These are phyloP conservation scores for Crotalus viridis DNA, from an alignment of 2,113 vertebrate species.

Conservation along the genomic window DNA sequence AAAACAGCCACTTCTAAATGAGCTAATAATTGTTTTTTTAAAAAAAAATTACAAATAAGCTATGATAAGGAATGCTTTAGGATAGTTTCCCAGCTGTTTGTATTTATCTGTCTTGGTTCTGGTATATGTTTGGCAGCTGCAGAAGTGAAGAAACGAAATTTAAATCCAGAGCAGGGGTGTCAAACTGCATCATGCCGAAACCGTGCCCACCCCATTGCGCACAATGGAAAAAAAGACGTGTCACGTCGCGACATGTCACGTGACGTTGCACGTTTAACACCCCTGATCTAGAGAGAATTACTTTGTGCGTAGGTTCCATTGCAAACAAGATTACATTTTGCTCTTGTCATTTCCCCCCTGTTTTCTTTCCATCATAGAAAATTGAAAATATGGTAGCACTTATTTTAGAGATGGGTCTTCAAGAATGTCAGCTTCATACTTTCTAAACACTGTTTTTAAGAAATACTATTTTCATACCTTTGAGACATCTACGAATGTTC, in stretches of 20 bases:
- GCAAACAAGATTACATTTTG: not conserved
- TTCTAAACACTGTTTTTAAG: conserved; percentile 20
- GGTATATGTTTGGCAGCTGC: not conserved
- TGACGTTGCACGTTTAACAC: too few species aligned
- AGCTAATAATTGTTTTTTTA: not conserved
- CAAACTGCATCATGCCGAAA: too few species aligned
- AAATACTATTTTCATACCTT: conserved; percentile 20
- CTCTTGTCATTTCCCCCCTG: not conserved
- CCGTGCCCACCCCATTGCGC: too few species aligned
- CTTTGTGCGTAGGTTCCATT: not conserved
- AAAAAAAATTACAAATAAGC: not conserved
- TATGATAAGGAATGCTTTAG: not conserved
- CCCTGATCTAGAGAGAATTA: not conserved
- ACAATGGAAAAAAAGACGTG: too few species aligned
- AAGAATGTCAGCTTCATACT: not conserved
- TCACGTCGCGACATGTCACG: too few species aligned
- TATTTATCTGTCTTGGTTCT: not conserved
- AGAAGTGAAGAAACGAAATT: not conserved
- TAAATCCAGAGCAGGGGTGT: not conserved
- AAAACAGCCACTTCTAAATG: not conserved
- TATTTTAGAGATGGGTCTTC: not conserved
- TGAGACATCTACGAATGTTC: conserved; percentile 19
- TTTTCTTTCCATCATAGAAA: not conserved
- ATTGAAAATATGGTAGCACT: not conserved
- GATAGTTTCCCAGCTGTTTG: not conserved